Evolutionary conservation across 92 coral and sea anemone genomes (phyloP).

Genomic region (Phenganax stokvisi): DNA sequence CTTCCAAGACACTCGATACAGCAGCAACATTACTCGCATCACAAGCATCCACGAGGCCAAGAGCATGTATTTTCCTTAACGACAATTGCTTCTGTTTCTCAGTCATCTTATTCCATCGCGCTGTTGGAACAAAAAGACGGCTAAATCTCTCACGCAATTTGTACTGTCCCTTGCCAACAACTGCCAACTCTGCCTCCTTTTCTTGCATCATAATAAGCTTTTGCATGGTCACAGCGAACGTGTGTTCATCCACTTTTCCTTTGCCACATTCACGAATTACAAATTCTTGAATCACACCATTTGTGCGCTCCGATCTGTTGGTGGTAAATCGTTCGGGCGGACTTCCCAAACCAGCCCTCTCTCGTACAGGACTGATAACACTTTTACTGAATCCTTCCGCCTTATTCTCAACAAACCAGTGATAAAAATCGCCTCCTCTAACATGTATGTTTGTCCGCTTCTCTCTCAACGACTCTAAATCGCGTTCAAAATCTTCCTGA

Average conservation of each 20-base stretch:
- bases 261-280: background rate
- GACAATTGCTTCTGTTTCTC: conserved; percentile 24
- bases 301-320: conserved; percentile 42
- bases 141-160: conserved; percentile 15
- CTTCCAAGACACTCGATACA: background rate
- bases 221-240: conserved; percentile 27
- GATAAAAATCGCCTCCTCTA: background rate
- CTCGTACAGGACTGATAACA: conserved; percentile 41
- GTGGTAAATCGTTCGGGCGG: conserved; percentile 41
- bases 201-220: conserved; percentile 32
- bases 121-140: conserved; percentile 15
- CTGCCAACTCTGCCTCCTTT: conserved; percentile 37
- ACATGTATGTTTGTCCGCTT: conserved; percentile 14
- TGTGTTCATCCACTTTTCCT: conserved; percentile 16
- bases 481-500: background rate
- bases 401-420: background rate
- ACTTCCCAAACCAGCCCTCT: conserved; percentile 46
- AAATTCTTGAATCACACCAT: conserved; percentile 38
- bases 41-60: conserved; percentile 5
- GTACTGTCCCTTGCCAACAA: conserved; percentile 28
- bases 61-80: conserved; percentile 24
- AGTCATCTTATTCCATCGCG: conserved; percentile 41
- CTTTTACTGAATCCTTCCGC: conserved; percentile 1
- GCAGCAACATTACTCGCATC: background rate
- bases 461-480: background rate